These are phyloP conservation scores for Enteromius anoplus DNA, from an alignment of 2,797 vertebrate species.

Conservation along the genomic window DNA sequence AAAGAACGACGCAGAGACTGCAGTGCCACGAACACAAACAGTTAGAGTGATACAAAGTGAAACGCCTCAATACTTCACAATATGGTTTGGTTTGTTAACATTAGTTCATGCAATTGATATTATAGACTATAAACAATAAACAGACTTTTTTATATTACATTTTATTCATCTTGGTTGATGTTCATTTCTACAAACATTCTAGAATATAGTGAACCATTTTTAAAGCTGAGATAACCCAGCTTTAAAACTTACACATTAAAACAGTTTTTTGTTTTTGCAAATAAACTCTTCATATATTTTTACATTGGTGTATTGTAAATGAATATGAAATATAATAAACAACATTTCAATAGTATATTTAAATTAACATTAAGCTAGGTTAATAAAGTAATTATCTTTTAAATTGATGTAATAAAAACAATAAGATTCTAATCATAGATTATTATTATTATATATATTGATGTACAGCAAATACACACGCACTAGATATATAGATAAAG, in stretches of 20 bases:
- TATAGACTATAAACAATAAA: constrained; percentile 9
- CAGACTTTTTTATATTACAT: not conserved
- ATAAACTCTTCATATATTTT: not conserved
- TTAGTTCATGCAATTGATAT: constrained; percentile 7
- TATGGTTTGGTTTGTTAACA: not conserved
- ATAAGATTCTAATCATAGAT: not conserved
- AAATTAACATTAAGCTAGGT: not conserved
- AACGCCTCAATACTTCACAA: not conserved
- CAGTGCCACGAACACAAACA: not conserved
- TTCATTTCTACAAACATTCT: not conserved
- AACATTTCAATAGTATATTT: not conserved
- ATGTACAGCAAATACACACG: too few species aligned
- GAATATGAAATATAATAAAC: not conserved
- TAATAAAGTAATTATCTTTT: not conserved
- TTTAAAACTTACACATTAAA: too few species aligned
- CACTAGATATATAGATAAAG: too few species aligned
- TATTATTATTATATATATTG: not conserved
- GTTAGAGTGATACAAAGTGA: not conserved
- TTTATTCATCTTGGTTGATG: not conserved
- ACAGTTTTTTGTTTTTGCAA: too few species aligned
- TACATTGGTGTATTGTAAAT: not conserved
- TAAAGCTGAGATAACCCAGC: too few species aligned
- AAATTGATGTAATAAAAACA: not conserved
- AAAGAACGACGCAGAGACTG: not conserved
- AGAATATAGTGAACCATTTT: not conserved